Conservation (phyloP, 1,140 invertebrate species). For the Bombus turneri region DNA sequence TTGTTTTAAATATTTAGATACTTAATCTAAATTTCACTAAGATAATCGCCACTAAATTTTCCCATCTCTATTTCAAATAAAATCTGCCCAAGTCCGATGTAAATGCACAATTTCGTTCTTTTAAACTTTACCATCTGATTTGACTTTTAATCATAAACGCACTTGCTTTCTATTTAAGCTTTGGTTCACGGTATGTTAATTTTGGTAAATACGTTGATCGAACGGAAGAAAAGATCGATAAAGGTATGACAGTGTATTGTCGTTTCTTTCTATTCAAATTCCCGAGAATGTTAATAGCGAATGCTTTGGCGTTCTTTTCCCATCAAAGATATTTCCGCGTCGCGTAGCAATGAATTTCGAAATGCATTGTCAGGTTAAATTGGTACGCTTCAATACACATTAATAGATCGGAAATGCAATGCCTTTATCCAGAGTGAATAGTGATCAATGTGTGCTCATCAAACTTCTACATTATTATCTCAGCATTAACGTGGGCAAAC, state of each 20-base stretch:
- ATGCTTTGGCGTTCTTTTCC: constrained; percentile 2
- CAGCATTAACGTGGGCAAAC: constrained; percentile 1
- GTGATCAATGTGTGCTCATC: constrained; percentile 29
- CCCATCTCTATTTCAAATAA: too few species aligned
- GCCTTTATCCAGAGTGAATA: constrained; percentile 23
- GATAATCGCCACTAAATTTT: too few species aligned
- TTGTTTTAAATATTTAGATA: not conserved
- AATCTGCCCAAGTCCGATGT: not conserved
- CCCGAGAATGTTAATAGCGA: not conserved
- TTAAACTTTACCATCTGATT: not conserved
- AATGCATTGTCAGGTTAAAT: constrained; percentile 39
- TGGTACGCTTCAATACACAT: constrained; percentile 30
- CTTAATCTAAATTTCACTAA: too few species aligned
- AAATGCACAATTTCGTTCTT: not conserved
- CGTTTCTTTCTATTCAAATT: constrained; percentile 1
- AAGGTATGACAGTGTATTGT: not conserved
- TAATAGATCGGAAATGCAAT: constrained; percentile 30
- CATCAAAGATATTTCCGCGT: constrained; percentile 34
- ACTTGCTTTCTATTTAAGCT: not conserved
- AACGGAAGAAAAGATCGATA: not conserved
- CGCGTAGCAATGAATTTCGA: constrained; percentile 19
- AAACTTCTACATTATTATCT: constrained; percentile 35
- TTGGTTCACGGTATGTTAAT: not conserved
- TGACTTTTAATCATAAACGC: not conserved
- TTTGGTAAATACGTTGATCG: too few species aligned